Evolutionary conservation across 1,140 invertebrate species (phyloP).

Genomic region (Macrotrachela quadricornifera): DNA sequence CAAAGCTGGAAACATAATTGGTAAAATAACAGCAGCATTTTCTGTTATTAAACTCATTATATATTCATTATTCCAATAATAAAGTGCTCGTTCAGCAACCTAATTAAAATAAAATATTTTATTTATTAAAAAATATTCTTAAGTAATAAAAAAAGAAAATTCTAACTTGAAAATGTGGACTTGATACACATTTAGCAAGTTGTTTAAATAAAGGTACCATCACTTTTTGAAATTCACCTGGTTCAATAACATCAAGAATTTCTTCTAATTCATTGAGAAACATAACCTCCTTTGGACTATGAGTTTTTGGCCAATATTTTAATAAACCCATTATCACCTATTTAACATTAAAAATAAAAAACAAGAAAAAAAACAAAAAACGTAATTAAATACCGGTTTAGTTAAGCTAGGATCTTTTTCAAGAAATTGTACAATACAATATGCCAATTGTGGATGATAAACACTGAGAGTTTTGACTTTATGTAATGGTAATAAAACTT

Average conservation of each 20-base stretch:
- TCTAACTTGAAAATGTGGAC: conserved; percentile 36
- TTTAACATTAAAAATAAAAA: neutral
- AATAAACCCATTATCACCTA: conserved; percentile 31
- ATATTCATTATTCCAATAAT: conserved; percentile 40
- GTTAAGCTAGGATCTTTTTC: conserved; percentile 81
- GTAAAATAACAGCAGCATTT: conserved; percentile 27
- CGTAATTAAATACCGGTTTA: conserved; percentile 41
- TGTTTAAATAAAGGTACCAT: conserved; percentile 35
- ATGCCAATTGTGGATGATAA: too few species aligned
- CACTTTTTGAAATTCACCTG: conserved; percentile 35
- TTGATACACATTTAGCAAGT: conserved; percentile 35
- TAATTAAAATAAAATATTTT: conserved; percentile 10
- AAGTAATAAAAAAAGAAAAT: too few species aligned
- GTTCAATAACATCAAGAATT: conserved; percentile 37
- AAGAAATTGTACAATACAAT: conserved; percentile 89
- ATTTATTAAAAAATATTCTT: neutral
- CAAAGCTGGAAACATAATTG: conserved; percentile 76
- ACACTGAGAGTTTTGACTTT: conserved; percentile 83
- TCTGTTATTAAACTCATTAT: conserved; percentile 36
- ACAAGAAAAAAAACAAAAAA: neutral
- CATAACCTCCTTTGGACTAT: conserved; percentile 37
- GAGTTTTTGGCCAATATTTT: conserved; percentile 37
- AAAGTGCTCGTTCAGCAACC: conserved; percentile 36
- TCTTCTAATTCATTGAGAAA: conserved; percentile 38
- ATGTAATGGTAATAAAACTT: conserved; percentile 71